Evolutionary conservation across 2,797 vertebrate species (phyloP), one percentile per base, ranked within the genome.

Genomic region (Alosa sapidissima): DNA sequence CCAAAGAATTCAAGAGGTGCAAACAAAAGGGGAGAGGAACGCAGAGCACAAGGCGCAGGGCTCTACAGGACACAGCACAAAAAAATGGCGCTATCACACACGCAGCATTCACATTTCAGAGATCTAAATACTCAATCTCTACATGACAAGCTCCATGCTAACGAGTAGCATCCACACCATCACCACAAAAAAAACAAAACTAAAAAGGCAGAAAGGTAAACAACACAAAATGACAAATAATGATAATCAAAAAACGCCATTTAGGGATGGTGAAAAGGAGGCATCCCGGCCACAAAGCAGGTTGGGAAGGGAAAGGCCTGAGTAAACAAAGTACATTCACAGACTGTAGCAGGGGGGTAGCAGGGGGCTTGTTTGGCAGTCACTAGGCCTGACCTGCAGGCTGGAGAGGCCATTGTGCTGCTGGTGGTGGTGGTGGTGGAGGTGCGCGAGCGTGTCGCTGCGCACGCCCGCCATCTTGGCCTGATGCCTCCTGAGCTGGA

Each of bases 401-500:
- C 95, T 93, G 88, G 96, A 95, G 92, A 97, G 96, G 95, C 97
- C 95, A 94, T 97, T 96, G 95, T 96, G 96, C 95, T 96, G 97
- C 91, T 92, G 93, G 91, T 97, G 93, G 91, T 97, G 96, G 94
- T 96, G 97, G 91, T 92, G 93, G 91, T 96, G 97, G 94, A 98
- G 97, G 93, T 98, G 97, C 94, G 96, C 93, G 90, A 99, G 95
- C 81, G 96, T 95, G 89, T 97, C 96, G 93, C 96, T 94, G 94
- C 96, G 96, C 92, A 96, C 96, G 91, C 94, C 96, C 93, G 97
- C 97, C 97, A 98, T 94, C 96, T 97, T 96, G 95, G 97, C 97
- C 96, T 97, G 98, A 94, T 98, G 98, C 95, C 96, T 97, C 97
- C 97, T 97, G 93, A 99, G 97, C 95, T 96, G 97, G 95, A 97